Evolutionary conservation across 2,113 vertebrate species (phyloP).

Genomic region (Desmodus rotundus): DNA sequence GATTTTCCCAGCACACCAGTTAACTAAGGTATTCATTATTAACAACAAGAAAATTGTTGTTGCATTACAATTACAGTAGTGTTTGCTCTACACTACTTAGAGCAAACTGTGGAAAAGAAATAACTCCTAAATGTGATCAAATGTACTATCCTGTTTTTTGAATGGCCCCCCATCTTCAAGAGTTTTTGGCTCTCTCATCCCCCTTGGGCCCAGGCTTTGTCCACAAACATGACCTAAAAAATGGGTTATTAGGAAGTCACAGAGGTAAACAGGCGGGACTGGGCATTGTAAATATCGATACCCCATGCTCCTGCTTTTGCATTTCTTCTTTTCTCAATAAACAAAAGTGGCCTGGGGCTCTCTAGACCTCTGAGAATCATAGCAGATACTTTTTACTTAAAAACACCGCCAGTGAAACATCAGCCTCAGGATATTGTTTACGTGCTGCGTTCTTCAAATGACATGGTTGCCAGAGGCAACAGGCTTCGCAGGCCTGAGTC

Average conservation of each 20-base stretch:
- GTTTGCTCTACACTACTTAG: neutral
- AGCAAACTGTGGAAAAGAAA: constrained; percentile 6
- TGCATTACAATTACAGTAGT: too few relatives aligned
- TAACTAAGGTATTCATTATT: neutral
- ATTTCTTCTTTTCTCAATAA: neutral
- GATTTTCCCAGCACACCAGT: neutral
- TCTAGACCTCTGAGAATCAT: neutral
- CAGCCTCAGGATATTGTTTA: rapidly evolving
- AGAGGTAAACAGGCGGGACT: neutral
- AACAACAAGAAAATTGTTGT: neutral
- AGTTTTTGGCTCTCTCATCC: neutral
- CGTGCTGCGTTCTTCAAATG: rapidly evolving
- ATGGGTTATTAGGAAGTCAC: neutral
- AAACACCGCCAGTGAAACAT: rapidly evolving
- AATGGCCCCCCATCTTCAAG: neutral
- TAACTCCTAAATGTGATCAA: neutral
- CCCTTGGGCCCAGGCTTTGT: neutral
- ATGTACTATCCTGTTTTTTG: rapidly evolving
- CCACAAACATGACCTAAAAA: neutral
- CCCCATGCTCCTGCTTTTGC: neutral
- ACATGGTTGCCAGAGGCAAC: rapidly evolving
- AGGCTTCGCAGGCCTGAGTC: neutral
- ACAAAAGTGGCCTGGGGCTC: neutral
- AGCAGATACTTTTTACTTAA: neutral
- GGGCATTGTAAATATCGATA: neutral